Percentiles rank a stretch among this genome's conserved stretches.
phyloP scores from a whole-genome alignment of 2,113 vertebrate species.

The Cottus gobio region DNA sequence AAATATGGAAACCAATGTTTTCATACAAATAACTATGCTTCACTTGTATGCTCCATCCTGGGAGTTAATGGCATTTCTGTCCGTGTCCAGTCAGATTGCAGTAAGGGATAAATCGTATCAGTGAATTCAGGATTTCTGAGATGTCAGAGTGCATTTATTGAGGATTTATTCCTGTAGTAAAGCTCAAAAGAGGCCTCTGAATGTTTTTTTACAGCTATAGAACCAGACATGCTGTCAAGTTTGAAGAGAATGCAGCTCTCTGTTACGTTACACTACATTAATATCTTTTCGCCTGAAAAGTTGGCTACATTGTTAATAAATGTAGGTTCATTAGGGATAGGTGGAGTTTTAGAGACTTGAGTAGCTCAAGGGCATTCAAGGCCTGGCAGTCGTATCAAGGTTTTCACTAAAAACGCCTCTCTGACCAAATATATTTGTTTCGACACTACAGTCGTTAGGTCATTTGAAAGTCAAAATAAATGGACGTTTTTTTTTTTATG shows the following conservation, averaged over 20 bases:
- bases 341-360: background rate
- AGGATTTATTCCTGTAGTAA: constrained; percentile 13
- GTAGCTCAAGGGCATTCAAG: constrained; percentile 21
- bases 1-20: background rate
- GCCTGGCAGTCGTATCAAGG: constrained; percentile 32
- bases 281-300: background rate
- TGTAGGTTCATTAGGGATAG: background rate
- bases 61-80: constrained; percentile 28
- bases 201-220: constrained; percentile 12
- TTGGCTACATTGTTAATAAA: background rate
- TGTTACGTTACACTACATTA: background rate
- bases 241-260: background rate
- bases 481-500: constrained; percentile 3
- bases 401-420: constrained; percentile 51
- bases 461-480: constrained; percentile 71
- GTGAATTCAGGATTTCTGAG: constrained; percentile 27
- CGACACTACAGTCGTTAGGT: constrained; percentile 55
- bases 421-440: constrained; percentile 45
- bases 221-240: constrained; percentile 26
- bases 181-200: background rate
- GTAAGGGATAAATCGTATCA: constrained; percentile 37
- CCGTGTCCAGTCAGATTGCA: constrained; percentile 29
- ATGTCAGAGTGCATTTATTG: constrained; percentile 29
- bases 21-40: constrained; percentile 22
- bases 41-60: constrained; percentile 6